These are phyloP conservation scores for Crossocerus cetratus DNA, from an alignment of 2,888 invertebrate species.

Conservation along the genomic window DNA sequence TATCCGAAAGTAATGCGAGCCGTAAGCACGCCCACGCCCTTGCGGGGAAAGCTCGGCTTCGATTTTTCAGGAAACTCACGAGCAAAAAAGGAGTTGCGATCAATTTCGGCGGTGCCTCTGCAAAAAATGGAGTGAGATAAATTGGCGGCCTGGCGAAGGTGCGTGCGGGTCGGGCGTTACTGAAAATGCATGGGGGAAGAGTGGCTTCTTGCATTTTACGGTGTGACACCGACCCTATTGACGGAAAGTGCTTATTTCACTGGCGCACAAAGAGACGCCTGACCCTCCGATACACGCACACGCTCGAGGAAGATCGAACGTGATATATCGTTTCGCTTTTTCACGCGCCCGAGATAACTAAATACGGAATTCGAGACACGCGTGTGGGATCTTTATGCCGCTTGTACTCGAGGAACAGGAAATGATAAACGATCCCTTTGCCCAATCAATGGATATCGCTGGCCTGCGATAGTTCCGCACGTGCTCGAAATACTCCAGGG, in stretches of 20 bases:
- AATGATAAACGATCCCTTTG: conserved; percentile 51
- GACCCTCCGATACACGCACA: too few species aligned
- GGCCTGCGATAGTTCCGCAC: conserved; percentile 26
- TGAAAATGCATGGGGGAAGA: background rate
- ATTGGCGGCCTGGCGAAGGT: too few species aligned
- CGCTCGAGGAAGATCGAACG: conserved; percentile 25
- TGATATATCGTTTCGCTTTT: conserved; percentile 47
- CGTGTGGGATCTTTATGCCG: conserved; percentile 45
- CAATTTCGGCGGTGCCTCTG: too few species aligned
- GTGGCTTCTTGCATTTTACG: conserved; percentile 14
- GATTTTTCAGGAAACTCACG: too few species aligned
- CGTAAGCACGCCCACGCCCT: too few species aligned
- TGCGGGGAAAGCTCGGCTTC: too few species aligned
- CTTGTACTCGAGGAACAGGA: conserved; percentile 29
- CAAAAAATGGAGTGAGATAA: too few species aligned
- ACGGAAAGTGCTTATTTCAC: conserved; percentile 44
- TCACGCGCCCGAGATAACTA: conserved; percentile 43
- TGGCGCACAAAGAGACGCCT: conserved; percentile 18
- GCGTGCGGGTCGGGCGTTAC: background rate
- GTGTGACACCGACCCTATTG: conserved; percentile 19
- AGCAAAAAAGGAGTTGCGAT: too few species aligned
- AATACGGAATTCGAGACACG: conserved; percentile 56
- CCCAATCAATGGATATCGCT: conserved; percentile 50
- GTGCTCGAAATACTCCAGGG: conserved; percentile 29
- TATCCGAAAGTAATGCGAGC: too few species aligned